Evolutionary conservation across 2,113 vertebrate species (phyloP), one percentile per base, ranked within the genome.

Genomic region (Mesoclemmys tuberculata): DNA sequence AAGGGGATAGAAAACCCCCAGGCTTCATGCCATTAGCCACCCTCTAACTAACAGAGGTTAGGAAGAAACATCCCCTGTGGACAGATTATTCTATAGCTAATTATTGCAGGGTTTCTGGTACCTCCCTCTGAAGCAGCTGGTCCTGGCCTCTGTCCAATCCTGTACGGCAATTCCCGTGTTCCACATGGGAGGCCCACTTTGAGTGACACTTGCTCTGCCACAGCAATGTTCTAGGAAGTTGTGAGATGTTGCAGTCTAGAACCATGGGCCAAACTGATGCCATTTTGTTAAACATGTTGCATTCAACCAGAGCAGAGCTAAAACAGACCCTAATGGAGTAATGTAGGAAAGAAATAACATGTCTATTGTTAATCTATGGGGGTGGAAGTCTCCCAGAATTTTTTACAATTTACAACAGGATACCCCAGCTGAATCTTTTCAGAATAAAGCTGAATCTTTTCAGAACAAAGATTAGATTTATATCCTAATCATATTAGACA

Each of bases 401-500:
- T 71, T 71, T 38, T 38, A 9, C 18, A 35, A 19, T 19, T 38
- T 71, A 71, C 6, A 2, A n/a, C 16, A 19, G n/a, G 35, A 38
- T 21, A 71, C 8, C 35, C 31, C 18, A 14, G n/a, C n/a, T 75
- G 64, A 54, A 91, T 79, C 93, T n/a, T 31, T 51, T 96, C 93
- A 96, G 94, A 6, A 94, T 83, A 16, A 54, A 80, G 93, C 92
- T 93, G 92, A 95, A 91, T 79, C 93, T n/a, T 31, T 51, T 96
- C 93, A 96, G 94, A 6, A 94, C 85, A 16, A 54, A 80, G 93
- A 93, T 84, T 89, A 93, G 54, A 89, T 79, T 80, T 90, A 46
- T 95, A 97, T 96, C 95, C 85, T 38, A 97, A 97, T 95, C 88
- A 1, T 80, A 49, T 97, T 94, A 95, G 75, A 61, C 3, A 0